phyloP scores from a whole-genome alignment of 2,797 vertebrate genomes.

The Distichodus sexfasciatus region DNA sequence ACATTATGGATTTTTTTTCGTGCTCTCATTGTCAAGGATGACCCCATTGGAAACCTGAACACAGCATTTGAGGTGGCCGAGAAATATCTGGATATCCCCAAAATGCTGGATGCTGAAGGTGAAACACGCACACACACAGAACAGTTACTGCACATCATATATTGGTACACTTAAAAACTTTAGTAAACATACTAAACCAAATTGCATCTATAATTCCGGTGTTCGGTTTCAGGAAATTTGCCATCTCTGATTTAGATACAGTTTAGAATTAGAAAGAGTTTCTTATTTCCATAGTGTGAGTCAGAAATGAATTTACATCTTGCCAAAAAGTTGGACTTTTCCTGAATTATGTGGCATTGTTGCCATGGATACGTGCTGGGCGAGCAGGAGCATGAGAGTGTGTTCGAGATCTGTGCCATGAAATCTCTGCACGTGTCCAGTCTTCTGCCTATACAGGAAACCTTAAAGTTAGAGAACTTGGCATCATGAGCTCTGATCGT shows the following conservation, averaged over 20 bases:
- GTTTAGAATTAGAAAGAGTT: too few relatives aligned
- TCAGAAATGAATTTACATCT: not conserved
- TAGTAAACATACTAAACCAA: too few relatives aligned
- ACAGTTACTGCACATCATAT: too few relatives aligned
- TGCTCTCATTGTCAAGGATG: conserved; percentile 70
- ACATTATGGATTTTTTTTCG: not conserved
- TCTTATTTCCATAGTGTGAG: too few relatives aligned
- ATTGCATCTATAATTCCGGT: too few relatives aligned
- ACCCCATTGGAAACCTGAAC: conserved; percentile 90
- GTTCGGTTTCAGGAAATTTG: too few relatives aligned
- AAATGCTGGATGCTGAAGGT: conserved; percentile 92
- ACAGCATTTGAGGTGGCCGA: conserved; percentile 91
- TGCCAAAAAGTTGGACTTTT: not conserved
- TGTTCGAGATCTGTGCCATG: not conserved
- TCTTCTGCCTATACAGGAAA: not conserved
- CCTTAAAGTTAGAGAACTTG: too few relatives aligned
- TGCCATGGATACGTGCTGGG: not conserved
- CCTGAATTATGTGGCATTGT: not conserved
- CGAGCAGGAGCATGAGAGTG: not conserved
- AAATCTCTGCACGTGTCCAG: not conserved
- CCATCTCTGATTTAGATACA: too few relatives aligned
- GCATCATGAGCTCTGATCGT: too few relatives aligned
- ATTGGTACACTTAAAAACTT: too few relatives aligned
- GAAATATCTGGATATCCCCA: conserved; percentile 91
- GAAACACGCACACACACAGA: too few relatives aligned